These are phyloP conservation scores for Drosophila quinaria DNA, from an alignment of 2,888 invertebrate genomes.

Conservation along the genomic window DNA sequence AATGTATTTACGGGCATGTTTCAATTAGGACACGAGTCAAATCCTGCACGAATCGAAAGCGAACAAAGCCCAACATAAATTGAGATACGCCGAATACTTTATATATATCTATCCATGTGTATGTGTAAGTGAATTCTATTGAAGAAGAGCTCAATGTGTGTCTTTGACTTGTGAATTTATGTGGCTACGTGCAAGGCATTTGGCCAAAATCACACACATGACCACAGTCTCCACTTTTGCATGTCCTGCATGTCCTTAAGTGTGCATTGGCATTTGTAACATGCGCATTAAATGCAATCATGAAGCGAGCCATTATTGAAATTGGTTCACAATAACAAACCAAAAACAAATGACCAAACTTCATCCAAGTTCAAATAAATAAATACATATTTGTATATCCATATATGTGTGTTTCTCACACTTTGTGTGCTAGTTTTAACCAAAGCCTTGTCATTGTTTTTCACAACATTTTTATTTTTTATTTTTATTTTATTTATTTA, in stretches of 20 bases:
- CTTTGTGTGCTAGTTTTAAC: constrained; percentile 61
- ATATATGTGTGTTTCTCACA: too few relatives aligned
- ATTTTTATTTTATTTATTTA: too few relatives aligned
- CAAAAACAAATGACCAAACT: constrained; percentile 38
- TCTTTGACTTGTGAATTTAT: too few relatives aligned
- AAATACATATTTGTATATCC: constrained; percentile 33
- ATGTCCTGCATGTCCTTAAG: too few relatives aligned
- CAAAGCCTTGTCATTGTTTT: constrained; percentile 45
- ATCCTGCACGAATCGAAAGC: constrained; percentile 8
- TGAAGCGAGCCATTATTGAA: constrained; percentile 70
- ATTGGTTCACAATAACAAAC: constrained; percentile 67
- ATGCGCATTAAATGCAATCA: constrained; percentile 77
- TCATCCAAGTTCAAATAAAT: constrained; percentile 40
- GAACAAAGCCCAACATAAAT: constrained; percentile 59
- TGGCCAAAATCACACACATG: too few relatives aligned
- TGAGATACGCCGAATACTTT: constrained; percentile 50
- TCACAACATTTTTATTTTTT: too few relatives aligned
- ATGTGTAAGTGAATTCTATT: constrained; percentile 14
- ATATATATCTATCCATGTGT: constrained; percentile 48
- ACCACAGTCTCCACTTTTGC: too few relatives aligned
- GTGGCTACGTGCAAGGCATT: too few relatives aligned
- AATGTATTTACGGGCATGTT: constrained; percentile 78
- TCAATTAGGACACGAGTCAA: constrained; percentile 68
- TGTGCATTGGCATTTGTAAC: too few relatives aligned
- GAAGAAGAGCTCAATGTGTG: too few relatives aligned